Percentiles rank a stretch among this genome's conserved stretches.
phyloP scores from a whole-genome alignment of 1,140 invertebrate species.

The Periplaneta americana region DNA sequence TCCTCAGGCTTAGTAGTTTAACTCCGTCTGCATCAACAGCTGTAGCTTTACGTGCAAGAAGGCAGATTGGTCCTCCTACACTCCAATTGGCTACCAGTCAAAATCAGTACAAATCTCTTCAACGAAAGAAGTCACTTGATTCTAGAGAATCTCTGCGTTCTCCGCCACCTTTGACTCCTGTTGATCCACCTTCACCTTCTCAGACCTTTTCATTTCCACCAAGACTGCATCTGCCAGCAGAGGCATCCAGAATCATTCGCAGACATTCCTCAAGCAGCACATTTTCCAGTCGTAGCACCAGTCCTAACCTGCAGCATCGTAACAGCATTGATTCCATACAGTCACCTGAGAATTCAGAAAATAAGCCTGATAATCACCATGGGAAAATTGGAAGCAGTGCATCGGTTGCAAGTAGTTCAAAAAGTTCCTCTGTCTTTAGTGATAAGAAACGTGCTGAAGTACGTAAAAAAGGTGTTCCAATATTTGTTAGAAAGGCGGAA shows the following conservation, averaged over 20 bases:
- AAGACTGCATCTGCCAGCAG: conserved; percentile 38
- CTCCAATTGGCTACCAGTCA: background rate
- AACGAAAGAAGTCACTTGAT: conserved; percentile 5
- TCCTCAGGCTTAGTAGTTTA: conserved; percentile 40
- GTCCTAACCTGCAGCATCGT: conserved; percentile 23
- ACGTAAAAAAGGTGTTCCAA: conserved; percentile 14
- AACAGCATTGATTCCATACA: background rate
- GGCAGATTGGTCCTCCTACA: background rate
- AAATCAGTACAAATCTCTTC: background rate
- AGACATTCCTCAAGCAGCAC: conserved; percentile 72
- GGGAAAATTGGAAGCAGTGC: background rate
- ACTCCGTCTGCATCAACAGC: conserved; percentile 42
- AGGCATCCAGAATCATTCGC: conserved; percentile 72
- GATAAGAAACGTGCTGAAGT: background rate
- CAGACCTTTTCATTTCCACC: conserved; percentile 2
- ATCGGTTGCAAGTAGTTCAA: background rate
- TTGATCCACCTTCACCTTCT: conserved; percentile 3
- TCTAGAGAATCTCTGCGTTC: conserved; percentile 7
- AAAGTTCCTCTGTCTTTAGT: background rate
- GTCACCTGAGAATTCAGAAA: background rate
- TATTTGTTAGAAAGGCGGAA: conserved; percentile 10
- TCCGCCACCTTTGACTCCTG: background rate
- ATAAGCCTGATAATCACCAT: background rate
- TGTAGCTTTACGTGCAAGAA: conserved; percentile 48
- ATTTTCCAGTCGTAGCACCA: conserved; percentile 63